Percentiles rank a stretch among this genome's conserved stretches.
Evolutionary conservation across 2,888 invertebrate genomes (phyloP).

Genomic region (Cheilosia vulpina): DNA sequence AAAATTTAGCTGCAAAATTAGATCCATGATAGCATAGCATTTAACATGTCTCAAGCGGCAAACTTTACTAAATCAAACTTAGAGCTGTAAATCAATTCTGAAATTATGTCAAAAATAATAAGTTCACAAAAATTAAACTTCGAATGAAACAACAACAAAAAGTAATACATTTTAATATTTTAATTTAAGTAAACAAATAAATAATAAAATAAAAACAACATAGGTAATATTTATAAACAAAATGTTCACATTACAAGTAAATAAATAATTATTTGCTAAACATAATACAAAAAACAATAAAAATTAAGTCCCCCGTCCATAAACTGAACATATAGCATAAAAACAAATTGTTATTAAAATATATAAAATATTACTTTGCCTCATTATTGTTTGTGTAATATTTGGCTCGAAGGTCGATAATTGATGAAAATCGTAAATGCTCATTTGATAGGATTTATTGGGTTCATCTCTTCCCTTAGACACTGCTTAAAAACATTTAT

Average conservation of each 20-base stretch:
- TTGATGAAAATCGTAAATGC: neutral
- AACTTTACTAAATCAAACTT: neutral
- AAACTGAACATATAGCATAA: neutral
- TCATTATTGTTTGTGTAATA: neutral
- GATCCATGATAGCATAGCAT: neutral
- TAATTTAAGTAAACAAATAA: slow-evolving; percentile 1
- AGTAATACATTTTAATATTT: slow-evolving; percentile 5
- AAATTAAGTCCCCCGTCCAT: neutral
- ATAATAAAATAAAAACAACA: slow-evolving; percentile 17
- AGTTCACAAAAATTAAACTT: slow-evolving; percentile 37
- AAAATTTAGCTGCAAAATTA: too few relatives aligned
- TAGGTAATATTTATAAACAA: neutral
- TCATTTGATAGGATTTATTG: slow-evolving; percentile 17
- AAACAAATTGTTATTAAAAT: neutral
- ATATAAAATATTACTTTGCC: neutral
- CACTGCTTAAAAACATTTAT: slow-evolving; percentile 53
- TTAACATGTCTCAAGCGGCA: neutral
- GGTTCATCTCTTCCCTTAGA: slow-evolving; percentile 45
- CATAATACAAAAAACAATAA: neutral
- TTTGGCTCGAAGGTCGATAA: neutral
- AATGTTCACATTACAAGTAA: neutral
- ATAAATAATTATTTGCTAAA: neutral
- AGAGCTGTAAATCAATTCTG: too few relatives aligned
- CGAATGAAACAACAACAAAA: slow-evolving; percentile 57
- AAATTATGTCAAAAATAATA: neutral